These are phyloP conservation scores for Nyctalus aviator DNA, from an alignment of 2,797 vertebrate species.

Conservation along the genomic window DNA sequence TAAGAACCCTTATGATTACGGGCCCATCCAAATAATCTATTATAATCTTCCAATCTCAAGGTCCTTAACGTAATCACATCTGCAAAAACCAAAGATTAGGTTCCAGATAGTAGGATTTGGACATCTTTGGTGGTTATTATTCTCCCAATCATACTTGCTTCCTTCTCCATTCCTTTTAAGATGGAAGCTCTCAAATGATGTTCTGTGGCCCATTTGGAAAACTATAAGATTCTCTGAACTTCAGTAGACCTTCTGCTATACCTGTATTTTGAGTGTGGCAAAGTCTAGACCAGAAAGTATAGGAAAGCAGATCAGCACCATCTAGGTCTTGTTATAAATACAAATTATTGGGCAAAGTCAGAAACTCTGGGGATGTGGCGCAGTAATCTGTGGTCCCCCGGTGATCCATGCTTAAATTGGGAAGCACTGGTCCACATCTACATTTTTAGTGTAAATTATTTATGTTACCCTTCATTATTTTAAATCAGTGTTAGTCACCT, in stretches of 20 bases:
- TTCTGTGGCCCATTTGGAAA: not conserved
- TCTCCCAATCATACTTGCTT: not conserved
- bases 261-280: not conserved
- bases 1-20: not conserved
- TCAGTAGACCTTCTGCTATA: not conserved
- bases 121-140: not conserved
- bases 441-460: constrained; percentile 10
- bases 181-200: not conserved
- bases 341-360: not conserved
- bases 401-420: not conserved
- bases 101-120: too few relatives aligned
- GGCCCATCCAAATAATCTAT: not conserved
- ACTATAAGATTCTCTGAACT: not conserved
- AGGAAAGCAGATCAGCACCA: not conserved
- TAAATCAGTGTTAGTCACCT: not conserved
- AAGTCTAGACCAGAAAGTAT: not conserved
- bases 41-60: not conserved
- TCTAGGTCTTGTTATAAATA: constrained; percentile 16
- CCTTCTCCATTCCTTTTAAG: constrained; percentile 23
- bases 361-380: not conserved
- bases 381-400: not conserved
- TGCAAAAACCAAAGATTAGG: too few relatives aligned
- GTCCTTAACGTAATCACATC: too few relatives aligned
- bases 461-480: not conserved
- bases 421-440: not conserved